These are phyloP conservation scores for Adela reaumurella DNA, from an alignment of 2,888 invertebrate genomes.

Conservation along the genomic window DNA sequence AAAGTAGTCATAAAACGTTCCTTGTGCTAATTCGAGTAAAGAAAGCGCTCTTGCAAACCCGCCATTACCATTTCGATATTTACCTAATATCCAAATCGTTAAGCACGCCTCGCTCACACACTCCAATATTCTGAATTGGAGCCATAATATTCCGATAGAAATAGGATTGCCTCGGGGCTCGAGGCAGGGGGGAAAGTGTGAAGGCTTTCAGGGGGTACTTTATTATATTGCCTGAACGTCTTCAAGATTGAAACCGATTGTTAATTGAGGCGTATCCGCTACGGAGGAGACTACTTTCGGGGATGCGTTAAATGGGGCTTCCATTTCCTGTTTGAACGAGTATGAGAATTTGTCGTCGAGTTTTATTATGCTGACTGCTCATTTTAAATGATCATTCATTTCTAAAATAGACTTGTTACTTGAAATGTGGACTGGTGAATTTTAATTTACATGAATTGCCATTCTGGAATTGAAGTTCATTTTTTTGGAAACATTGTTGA, in stretches of 20 bases:
- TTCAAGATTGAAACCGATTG: constrained; percentile 56
- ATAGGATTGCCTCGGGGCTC: constrained; percentile 45
- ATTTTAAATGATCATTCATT: no score
- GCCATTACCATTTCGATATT: neutral
- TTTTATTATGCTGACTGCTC: constrained; percentile 42
- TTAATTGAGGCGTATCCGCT: constrained; percentile 57
- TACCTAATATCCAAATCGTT: neutral
- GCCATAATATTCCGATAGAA: constrained; percentile 56
- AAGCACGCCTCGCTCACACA: constrained; percentile 17
- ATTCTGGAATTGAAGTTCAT: no score
- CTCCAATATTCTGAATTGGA: constrained; percentile 55
- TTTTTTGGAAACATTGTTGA: no score
- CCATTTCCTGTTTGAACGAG: constrained; percentile 15
- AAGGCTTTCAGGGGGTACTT: constrained; percentile 28
- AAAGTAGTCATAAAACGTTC: no score
- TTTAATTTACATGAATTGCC: no score
- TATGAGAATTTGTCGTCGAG: constrained; percentile 49
- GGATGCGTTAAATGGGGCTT: constrained; percentile 17
- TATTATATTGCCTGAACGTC: constrained; percentile 47
- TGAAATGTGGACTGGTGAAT: no score
- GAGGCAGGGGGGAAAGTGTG: constrained; percentile 19
- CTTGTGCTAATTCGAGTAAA: no score
- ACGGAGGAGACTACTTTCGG: constrained; percentile 40
- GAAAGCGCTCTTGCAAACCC: no score
- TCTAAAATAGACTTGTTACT: no score